Conservation (phyloP, 2,797 vertebrate genomes). For the Emys orbicularis region DNA sequence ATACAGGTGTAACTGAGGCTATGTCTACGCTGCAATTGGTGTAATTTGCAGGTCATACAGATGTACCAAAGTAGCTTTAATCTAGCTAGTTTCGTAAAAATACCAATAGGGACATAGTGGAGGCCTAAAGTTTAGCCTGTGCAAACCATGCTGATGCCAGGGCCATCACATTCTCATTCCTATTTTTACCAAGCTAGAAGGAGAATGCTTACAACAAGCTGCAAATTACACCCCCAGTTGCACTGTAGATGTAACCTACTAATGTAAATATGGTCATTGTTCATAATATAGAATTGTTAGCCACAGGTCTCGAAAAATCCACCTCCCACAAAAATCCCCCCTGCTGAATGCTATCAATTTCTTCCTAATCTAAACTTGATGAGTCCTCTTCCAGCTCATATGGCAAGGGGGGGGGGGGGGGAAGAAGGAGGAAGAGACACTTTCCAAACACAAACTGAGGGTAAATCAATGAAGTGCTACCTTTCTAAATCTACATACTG, state of each 20-base stretch:
- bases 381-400: neutral
- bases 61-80: neutral
- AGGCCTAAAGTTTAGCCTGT: neutral
- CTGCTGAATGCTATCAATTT: neutral
- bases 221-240: neutral
- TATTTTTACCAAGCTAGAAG: neutral
- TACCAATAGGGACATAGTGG: neutral
- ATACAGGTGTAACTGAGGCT: neutral
- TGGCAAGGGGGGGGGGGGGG: neutral
- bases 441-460: accelerated
- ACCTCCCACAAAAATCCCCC: neutral
- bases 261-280: neutral
- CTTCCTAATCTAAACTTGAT: accelerated
- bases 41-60: neutral
- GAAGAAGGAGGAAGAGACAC: neutral
- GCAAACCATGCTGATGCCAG: neutral
- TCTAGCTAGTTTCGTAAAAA: neutral
- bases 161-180: neutral
- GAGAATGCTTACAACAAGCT: too few relatives aligned
- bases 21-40: neutral
- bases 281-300: neutral
- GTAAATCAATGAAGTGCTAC: neutral
- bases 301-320: neutral
- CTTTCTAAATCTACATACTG: neutral
- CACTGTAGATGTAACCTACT: neutral